Base-by-base conservation (phyloP, 2,113 vertebrate species). In the Oncorhynchus gorbuscha region DNA sequence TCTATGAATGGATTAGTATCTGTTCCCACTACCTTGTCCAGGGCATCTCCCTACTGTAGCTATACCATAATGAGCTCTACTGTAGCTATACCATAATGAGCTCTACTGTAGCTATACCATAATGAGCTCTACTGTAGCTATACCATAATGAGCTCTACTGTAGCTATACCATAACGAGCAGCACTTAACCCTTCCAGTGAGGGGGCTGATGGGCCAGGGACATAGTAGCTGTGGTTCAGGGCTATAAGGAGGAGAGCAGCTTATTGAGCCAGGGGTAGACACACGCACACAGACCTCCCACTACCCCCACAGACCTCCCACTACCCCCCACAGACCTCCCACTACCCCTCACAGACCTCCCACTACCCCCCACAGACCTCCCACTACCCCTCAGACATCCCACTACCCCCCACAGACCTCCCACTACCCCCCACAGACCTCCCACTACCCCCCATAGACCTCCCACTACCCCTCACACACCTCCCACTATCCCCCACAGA, bases 251-350 rank as follows among this genome's bases (percentile, higher is more conserved):
- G 71, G 76, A 77, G 77, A 35, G 75, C 51, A 59, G 80, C 86
- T 86, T 79, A 85, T 81, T 85, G 80, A 88, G 84, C 76, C 71
- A 58, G 82, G 85, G 84, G 77, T 30, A 58, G 80, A 74, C 77
- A 71, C 70, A 35, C 69, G 61, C 78, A 48, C 78, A 39, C 35
- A 8, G 1, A 39, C 35, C 35, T 32, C 30, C 4, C 30, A 32
- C 30, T 5, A 32, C n/a, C n/a, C n/a, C n/a, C n/a, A n/a, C n/a
- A n/a, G n/a, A n/a, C n/a, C n/a, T n/a, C n/a, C n/a, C n/a, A n/a
- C n/a, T n/a, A n/a, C 1, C 5, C 59, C 22, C 86, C 68, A 87
- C 32, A 26, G 79, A 32, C 30, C 5, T 5, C 30, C 30, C 30
- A 32, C 30, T 5, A 32, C 1, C 4, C 30, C 30, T 0, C 30